A percentile compares a stretch with the other conserved stretches of the same genome.
phyloP scores from a whole-genome alignment of 2,113 vertebrate species.

The Brachionichthys hirsutus region DNA sequence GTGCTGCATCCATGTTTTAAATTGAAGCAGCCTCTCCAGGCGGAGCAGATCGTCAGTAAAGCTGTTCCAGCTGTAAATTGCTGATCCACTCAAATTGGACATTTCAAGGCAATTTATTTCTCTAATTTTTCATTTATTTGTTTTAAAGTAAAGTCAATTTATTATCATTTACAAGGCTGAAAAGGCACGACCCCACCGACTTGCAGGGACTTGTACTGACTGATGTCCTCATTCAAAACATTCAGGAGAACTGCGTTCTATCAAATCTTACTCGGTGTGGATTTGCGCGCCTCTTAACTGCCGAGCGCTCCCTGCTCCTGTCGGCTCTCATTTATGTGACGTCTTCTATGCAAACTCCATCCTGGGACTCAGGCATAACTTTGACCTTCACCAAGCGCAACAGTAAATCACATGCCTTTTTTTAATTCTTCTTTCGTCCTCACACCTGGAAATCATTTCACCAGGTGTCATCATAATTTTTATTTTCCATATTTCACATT shows the following conservation, averaged over 20 bases:
- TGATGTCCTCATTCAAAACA: neutral
- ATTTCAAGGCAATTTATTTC: neutral
- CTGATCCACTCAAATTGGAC: too few species aligned
- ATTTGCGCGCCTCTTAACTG: conserved; percentile 6
- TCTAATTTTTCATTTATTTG: too few species aligned
- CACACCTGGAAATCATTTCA: conserved; percentile 44
- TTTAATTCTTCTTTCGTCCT: conserved; percentile 28
- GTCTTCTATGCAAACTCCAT: conserved; percentile 12
- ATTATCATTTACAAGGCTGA: neutral
- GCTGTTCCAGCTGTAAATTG: too few species aligned
- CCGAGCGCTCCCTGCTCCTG: conserved; percentile 8
- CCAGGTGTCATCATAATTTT: conserved; percentile 44
- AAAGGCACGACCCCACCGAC: neutral
- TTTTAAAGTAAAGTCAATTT: too few species aligned
- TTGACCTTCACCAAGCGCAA: conserved; percentile 43
- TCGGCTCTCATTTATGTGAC: conserved; percentile 6
- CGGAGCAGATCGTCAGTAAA: too few species aligned
- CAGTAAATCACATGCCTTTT: conserved; percentile 32
- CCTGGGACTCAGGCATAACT: conserved; percentile 11
- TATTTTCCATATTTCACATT: conserved; percentile 16
- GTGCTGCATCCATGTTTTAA: too few species aligned
- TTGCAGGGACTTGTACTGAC: neutral
- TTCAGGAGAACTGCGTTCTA: neutral
- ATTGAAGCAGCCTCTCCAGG: too few species aligned
- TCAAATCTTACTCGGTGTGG: neutral